Evolutionary conservation across 2,888 invertebrate species (phyloP), one percentile per base, ranked within the genome.

Genomic region (Hirtodrosophila alboralis): DNA sequence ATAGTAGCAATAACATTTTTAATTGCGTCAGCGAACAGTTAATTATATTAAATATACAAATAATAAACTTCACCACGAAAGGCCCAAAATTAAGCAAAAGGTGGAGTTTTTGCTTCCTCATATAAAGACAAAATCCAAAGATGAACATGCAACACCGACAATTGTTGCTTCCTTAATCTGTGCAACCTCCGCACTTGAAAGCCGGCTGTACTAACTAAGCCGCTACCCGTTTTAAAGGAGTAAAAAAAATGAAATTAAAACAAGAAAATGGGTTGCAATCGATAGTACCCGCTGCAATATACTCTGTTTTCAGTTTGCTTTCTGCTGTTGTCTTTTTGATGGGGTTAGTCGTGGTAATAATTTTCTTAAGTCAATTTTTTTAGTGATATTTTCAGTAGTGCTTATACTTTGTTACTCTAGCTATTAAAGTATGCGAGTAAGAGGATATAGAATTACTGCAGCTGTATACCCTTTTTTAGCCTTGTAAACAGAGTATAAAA

Each of bases 181-280:
- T 52, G 76, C 80, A 72, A 78, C 77, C 77, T 78, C 78, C 75
- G 72, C 76, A 76, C 68, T 76, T 76, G 76, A 76, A 65, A 49
- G 73, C 69, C 73, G 68, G 73, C 73, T 73, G 73, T 66, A 66
- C 13, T 43, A 44, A 57, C 62, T 27, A 54, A 41, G 57, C 67
- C 61, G 69, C 43, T 53, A 74, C 49, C 45, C 58, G 48, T 57
- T 26, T 12, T 28, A 38, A 41, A 28, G 23, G 27, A 62, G 53
- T 53, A 10, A 56, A 37, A 38, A 48, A 27, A 38, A 30, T n/a
- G 12, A 30, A 12, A 9, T 8, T 13, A 27, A 36, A 33, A 37
- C 31, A 31, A 12, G 13, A 27, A 52, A 43, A n/a, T n/a, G n/a
- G n/a, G n/a, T n/a, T n/a, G n/a, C n/a, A n/a, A n/a, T n/a, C n/a